Evolutionary conservation across 2,113 vertebrate genomes (phyloP).

Genomic region (Polyodon spathula): DNA sequence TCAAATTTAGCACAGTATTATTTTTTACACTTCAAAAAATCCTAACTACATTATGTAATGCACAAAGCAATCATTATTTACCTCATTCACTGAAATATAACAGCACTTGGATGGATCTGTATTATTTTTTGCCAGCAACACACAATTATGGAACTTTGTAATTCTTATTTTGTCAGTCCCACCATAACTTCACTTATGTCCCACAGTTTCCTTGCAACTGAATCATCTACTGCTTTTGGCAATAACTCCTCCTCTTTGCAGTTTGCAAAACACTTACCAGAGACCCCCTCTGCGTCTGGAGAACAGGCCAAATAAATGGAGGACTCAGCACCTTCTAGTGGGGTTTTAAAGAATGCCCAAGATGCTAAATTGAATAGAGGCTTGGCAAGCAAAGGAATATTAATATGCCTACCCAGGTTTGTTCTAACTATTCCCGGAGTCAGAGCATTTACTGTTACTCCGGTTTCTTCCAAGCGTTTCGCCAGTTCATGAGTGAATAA

Average conservation of each 20-base stretch:
- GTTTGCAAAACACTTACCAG: conserved; percentile 84
- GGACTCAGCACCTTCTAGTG: conserved; percentile 83
- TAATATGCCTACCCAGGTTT: conserved; percentile 74
- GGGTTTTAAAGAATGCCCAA: conserved; percentile 78
- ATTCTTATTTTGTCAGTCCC: conserved; percentile 59
- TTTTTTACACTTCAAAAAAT: too few species aligned
- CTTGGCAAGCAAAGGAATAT: conserved; percentile 73
- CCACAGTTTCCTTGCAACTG: conserved; percentile 77
- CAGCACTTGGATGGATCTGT: too few species aligned
- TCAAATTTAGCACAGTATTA: too few species aligned
- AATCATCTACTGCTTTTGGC: conserved; percentile 72
- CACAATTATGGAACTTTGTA: too few species aligned
- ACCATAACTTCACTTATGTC: conserved; percentile 87
- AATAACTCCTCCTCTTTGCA: conserved; percentile 79
- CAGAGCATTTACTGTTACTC: conserved; percentile 76
- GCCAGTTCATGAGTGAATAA: conserved; percentile 78
- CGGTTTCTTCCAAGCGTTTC: conserved; percentile 65
- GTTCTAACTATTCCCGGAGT: conserved; percentile 87
- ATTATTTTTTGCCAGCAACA: too few species aligned
- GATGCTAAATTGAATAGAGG: conserved; percentile 77
- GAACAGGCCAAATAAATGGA: conserved; percentile 82
- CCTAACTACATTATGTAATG: too few species aligned
- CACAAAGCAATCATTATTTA: too few species aligned
- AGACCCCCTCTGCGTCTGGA: conserved; percentile 73
- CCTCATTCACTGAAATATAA: too few species aligned